These are phyloP conservation scores for Melanotaenia maccullochi DNA, from an alignment of 2,797 vertebrate species.

Conservation along the genomic window DNA sequence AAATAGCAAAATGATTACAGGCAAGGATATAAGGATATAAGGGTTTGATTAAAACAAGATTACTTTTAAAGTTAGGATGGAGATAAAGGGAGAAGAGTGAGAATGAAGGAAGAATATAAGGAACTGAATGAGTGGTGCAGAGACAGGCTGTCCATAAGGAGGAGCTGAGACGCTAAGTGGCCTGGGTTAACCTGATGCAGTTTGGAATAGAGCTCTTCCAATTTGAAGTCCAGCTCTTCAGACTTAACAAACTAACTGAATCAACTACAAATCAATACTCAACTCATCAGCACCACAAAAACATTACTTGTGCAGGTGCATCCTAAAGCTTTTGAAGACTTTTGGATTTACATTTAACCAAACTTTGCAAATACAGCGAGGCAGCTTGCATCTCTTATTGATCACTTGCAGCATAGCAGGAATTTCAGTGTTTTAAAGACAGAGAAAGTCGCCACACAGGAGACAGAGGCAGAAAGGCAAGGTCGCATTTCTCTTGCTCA, in stretches of 20 bases:
- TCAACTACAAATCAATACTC: slow-evolving; percentile 38
- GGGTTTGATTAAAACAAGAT: neutral
- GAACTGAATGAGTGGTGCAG: slow-evolving; percentile 20
- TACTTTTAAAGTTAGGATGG: slow-evolving; percentile 27
- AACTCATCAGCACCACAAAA: slow-evolving; percentile 17
- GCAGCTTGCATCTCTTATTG: slow-evolving; percentile 20
- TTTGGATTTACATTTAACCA: slow-evolving; percentile 4
- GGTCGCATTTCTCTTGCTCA: slow-evolving; percentile 69
- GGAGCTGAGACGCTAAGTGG: slow-evolving; percentile 29
- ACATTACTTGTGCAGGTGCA: slow-evolving; percentile 2
- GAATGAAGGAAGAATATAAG: slow-evolving; percentile 21
- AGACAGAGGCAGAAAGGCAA: slow-evolving; percentile 49
- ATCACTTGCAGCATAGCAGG: slow-evolving; percentile 15
- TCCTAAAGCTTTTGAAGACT: slow-evolving; percentile 20
- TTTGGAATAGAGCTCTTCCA: slow-evolving; percentile 17
- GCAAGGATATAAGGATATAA: slow-evolving; percentile 24
- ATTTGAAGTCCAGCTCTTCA: slow-evolving; percentile 18
- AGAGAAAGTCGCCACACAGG: slow-evolving; percentile 15
- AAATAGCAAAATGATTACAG: slow-evolving; percentile 27
- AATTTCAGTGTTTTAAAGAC: slow-evolving; percentile 1
- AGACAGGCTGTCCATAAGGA: slow-evolving; percentile 33
- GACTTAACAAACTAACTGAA: slow-evolving; percentile 8
- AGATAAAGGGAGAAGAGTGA: slow-evolving; percentile 23
- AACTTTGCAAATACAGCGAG: neutral
- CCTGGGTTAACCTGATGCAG: slow-evolving; percentile 55